A percentile compares a stretch with the other conserved stretches of the same genome.
Conservation (phyloP, 2,888 invertebrate species). For the Rutpela maculata region DNA sequence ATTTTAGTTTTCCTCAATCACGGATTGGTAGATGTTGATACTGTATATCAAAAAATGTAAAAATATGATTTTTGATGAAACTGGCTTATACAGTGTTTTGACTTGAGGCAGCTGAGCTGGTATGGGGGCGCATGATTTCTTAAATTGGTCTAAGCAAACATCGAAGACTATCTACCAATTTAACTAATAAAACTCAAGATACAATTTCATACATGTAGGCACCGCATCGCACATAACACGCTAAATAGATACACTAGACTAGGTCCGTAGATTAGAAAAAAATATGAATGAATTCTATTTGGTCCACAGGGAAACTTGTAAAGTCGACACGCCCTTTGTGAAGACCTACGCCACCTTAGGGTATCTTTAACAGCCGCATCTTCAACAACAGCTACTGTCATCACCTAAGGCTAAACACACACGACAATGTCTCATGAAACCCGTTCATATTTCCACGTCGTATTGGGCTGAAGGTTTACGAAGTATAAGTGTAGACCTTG, state of each 20-base stretch:
- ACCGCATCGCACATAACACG: constrained; percentile 40
- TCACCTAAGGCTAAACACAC: constrained; percentile 36
- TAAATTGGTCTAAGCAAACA: background rate
- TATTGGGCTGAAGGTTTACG: background rate
- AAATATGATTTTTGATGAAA: too few relatives aligned
- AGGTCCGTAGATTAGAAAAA: constrained; percentile 13
- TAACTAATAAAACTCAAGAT: constrained; percentile 12
- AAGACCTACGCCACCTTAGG: constrained; percentile 96
- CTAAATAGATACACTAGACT: background rate
- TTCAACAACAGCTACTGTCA: constrained; percentile 36
- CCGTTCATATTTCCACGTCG: background rate
- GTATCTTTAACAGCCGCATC: constrained; percentile 83
- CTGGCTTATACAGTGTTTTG: too few relatives aligned
- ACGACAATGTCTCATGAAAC: constrained; percentile 24
- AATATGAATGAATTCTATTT: constrained; percentile 60
- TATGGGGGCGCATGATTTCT: too few relatives aligned
- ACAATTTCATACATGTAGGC: constrained; percentile 41
- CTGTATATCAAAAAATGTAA: too few relatives aligned
- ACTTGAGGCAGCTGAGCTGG: too few relatives aligned
- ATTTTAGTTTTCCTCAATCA: too few relatives aligned
- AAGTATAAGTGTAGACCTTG: background rate
- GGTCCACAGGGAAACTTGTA: constrained; percentile 87
- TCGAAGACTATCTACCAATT: background rate
- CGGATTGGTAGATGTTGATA: too few relatives aligned
- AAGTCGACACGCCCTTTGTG: constrained; percentile 92